Percentiles rank a stretch among this genome's conserved stretches.
Conservation (phyloP, 2,113 vertebrate genomes). For the Empidonax traillii region DNA sequence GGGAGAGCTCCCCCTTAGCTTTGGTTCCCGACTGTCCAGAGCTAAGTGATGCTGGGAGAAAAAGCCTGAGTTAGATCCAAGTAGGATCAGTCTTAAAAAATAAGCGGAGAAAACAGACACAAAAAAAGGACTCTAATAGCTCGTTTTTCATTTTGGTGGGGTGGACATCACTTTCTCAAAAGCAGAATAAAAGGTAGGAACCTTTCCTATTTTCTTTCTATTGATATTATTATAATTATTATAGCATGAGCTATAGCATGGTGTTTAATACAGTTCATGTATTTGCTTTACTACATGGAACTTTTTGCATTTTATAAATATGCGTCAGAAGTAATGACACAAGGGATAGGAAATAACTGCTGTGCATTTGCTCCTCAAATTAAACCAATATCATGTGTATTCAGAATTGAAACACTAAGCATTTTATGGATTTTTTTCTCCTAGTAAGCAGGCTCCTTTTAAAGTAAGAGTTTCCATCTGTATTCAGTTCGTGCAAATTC, state of each 20-base stretch:
- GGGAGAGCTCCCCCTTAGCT: conserved; percentile 66
- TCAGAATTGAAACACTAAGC: background rate
- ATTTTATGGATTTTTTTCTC: background rate
- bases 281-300: conserved; percentile 22
- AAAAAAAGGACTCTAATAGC: conserved; percentile 38
- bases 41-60: conserved; percentile 77
- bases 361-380: background rate
- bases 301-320: conserved; percentile 43
- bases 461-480: background rate
- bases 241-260: background rate
- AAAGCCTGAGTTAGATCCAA: conserved; percentile 78
- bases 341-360: background rate
- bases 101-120: conserved; percentile 46
- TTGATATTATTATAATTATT: background rate
- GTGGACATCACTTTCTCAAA: conserved; percentile 66
- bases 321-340: background rate
- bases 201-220: background rate
- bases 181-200: conserved; percentile 75
- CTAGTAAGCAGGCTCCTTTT: background rate
- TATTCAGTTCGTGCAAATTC: conserved; percentile 9
- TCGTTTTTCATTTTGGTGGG: conserved; percentile 46
- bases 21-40: conserved; percentile 73
- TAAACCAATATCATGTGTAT: background rate
- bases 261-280: background rate
- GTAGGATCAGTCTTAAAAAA: conserved; percentile 69